These are phyloP conservation scores for Camponotus pennsylvanicus DNA, from an alignment of 1,140 invertebrate species.

Conservation along the genomic window DNA sequence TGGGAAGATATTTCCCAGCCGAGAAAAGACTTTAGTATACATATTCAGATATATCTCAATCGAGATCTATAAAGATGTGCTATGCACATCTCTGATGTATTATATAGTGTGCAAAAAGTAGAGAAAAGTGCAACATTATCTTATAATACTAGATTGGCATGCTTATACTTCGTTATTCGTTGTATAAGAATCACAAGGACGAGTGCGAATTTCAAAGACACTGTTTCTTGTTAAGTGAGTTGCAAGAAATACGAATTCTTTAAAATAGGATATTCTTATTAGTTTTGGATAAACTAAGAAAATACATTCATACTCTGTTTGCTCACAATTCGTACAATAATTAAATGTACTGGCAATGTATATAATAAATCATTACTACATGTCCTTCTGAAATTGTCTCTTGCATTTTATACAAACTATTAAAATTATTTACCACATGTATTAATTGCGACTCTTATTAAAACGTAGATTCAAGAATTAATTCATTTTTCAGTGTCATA, in stretches of 20 bases:
- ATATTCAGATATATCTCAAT: neutral
- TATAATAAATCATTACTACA: constrained; percentile 18
- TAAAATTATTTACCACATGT: neutral
- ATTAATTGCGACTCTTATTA: constrained; percentile 32
- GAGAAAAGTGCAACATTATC: constrained; percentile 35
- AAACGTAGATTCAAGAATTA: constrained; percentile 20
- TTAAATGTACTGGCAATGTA: constrained; percentile 3
- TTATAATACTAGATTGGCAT: constrained; percentile 13
- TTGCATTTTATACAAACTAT: neutral
- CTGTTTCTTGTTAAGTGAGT: constrained; percentile 24
- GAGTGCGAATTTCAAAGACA: constrained; percentile 19
- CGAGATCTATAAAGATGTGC: neutral
- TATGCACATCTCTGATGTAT: neutral
- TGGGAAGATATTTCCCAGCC: neutral
- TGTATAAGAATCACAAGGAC: constrained; percentile 45
- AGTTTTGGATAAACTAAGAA: constrained; percentile 14
- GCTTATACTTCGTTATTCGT: constrained; percentile 61
- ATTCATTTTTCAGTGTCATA: constrained; percentile 22
- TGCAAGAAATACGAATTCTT: constrained; percentile 10
- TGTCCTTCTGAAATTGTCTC: neutral
- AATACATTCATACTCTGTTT: constrained; percentile 15
- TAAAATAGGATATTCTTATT: constrained; percentile 12
- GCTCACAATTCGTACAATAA: constrained; percentile 13
- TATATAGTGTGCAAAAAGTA: constrained; percentile 58
- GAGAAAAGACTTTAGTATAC: neutral